Conservation (phyloP, 1,140 invertebrate genomes). For the Varroa destructor region DNA sequence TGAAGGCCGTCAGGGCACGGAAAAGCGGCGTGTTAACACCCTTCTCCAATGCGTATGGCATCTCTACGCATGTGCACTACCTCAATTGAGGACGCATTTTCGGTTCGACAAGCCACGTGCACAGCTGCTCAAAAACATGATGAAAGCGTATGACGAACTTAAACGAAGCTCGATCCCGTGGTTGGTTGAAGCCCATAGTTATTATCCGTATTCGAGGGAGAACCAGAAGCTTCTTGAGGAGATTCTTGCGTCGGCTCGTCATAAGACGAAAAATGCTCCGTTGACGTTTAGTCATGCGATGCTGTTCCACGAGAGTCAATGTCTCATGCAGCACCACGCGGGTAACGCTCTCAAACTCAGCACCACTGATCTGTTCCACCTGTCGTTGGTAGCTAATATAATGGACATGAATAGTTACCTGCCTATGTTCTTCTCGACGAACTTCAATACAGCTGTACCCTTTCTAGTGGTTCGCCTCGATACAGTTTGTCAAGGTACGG, state of each 20-base stretch:
- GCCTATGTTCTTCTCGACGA: slow-evolving; percentile 19
- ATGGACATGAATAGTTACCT: slow-evolving; percentile 18
- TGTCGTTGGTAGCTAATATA: slow-evolving; percentile 1
- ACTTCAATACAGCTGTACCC: slow-evolving; percentile 23
- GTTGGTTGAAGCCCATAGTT: slow-evolving; percentile 9
- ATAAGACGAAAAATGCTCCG: background rate
- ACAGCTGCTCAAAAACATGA: background rate
- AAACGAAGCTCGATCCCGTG: slow-evolving; percentile 9
- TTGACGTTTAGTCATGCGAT: slow-evolving; percentile 24
- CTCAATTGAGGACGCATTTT: background rate
- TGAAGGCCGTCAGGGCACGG: slow-evolving; percentile 15
- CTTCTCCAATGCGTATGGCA: slow-evolving; percentile 26
- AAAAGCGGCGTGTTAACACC: slow-evolving; percentile 20
- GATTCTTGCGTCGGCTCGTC: slow-evolving; percentile 4
- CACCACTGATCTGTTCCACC: slow-evolving; percentile 14
- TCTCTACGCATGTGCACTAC: slow-evolving; percentile 11
- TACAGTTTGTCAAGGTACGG: slow-evolving; percentile 10
- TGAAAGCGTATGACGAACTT: slow-evolving; percentile 10
- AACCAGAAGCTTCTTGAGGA: slow-evolving; percentile 26
- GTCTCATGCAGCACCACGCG: background rate
- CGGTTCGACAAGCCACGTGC: slow-evolving; percentile 12
- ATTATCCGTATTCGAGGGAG: slow-evolving; percentile 5
- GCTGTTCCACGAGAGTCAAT: slow-evolving; percentile 8
- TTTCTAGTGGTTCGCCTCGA: slow-evolving; percentile 17
- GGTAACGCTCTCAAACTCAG: slow-evolving; percentile 12